phyloP scores from a whole-genome alignment of 1,140 invertebrate genomes.

The Ganaspis sp. region DNA sequence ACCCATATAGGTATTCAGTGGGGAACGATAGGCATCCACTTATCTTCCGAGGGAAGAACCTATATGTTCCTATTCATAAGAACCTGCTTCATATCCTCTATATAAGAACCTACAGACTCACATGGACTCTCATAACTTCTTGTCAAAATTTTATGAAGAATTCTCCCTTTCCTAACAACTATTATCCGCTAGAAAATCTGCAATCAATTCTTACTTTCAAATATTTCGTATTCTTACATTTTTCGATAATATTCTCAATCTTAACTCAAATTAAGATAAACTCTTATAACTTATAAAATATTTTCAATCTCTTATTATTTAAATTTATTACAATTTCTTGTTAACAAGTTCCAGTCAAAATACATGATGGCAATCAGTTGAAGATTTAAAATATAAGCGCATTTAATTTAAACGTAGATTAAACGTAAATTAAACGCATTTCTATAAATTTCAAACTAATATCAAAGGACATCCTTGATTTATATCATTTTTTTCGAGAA shows the following conservation, averaged over 20 bases:
- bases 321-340: no score
- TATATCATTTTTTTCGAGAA: no score
- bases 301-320: no score
- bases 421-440: no score
- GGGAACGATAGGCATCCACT: conserved; percentile 24
- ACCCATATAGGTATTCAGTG: conserved; percentile 16
- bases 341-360: no score
- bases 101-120: neutral
- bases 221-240: neutral
- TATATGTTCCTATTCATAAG: conserved; percentile 1
- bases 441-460: no score
- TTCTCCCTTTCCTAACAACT: neutral
- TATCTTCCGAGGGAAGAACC: conserved; percentile 15
- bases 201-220: neutral
- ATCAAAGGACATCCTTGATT: no score
- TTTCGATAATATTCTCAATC: neutral
- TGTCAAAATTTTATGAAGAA: conserved; percentile 2
- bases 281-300: no score
- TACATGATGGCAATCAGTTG: no score
- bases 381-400: no score
- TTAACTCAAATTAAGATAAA: no score
- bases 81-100: neutral
- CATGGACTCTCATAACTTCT: conserved; percentile 6
- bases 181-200: neutral
- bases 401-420: no score